Percentiles rank a stretch among this genome's conserved stretches.
phyloP scores from a whole-genome alignment of 1,140 invertebrate species.

The Neodiprion fabricii region DNA sequence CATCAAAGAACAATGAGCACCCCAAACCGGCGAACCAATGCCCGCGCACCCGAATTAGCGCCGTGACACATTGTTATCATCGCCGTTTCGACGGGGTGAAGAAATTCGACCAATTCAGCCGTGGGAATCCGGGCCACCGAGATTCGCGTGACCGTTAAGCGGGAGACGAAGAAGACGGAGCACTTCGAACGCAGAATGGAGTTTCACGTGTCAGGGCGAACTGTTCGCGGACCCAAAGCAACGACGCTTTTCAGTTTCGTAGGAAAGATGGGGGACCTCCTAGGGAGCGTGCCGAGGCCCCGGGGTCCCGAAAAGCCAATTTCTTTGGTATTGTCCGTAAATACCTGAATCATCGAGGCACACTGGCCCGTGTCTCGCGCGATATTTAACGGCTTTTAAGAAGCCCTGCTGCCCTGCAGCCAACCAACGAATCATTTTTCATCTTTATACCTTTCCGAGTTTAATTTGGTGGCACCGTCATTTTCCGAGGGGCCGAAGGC shows the following conservation, averaged over 20 bases:
- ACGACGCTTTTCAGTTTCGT: neutral
- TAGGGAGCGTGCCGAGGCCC: constrained; percentile 31
- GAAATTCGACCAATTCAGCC: neutral
- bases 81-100: neutral
- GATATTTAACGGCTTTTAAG: constrained; percentile 54
- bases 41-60: neutral
- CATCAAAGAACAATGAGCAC: neutral
- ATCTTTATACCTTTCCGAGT: constrained; percentile 41
- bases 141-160: neutral
- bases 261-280: constrained; percentile 37
- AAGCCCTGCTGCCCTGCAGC: constrained; percentile 16
- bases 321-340: constrained; percentile 52
- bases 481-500: neutral
- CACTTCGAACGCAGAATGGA: constrained; percentile 32
- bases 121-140: neutral
- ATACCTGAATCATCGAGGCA: constrained; percentile 51
- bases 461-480: constrained; percentile 41
- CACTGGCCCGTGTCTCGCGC: constrained; percentile 27
- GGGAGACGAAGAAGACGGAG: neutral
- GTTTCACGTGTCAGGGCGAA: constrained; percentile 35
- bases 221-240: constrained; percentile 8
- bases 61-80: neutral
- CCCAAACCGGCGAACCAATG: neutral
- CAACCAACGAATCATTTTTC: constrained; percentile 42
- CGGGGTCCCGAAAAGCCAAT: constrained; percentile 46